phyloP scores from a whole-genome alignment of 1,140 invertebrate species.

The Tetramorium alpestre region DNA sequence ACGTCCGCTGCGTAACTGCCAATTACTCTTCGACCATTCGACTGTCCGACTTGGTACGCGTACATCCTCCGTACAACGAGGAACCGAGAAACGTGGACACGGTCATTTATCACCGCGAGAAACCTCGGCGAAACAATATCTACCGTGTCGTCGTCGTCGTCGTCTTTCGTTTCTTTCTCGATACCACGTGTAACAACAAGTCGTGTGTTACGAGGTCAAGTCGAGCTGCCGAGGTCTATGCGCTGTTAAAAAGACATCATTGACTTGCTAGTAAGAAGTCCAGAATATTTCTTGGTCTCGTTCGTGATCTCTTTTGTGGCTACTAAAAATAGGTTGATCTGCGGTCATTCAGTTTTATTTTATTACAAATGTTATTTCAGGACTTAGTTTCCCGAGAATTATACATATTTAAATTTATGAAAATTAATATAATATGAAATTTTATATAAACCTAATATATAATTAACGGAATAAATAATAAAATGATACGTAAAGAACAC shows the following conservation, averaged over 20 bases:
- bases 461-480: background rate
- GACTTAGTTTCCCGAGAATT: background rate
- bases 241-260: conserved; percentile 22
- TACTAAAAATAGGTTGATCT: background rate
- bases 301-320: background rate
- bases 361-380: background rate
- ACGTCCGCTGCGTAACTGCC: conserved; percentile 46
- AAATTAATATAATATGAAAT: background rate
- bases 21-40: conserved; percentile 55
- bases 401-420: background rate
- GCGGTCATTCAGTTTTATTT: background rate
- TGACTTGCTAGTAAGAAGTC: background rate
- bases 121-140: conserved; percentile 54
- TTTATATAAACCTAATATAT: background rate
- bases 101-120: conserved; percentile 45
- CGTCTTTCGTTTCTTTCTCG: conserved; percentile 46
- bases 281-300: background rate
- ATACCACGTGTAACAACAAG: conserved; percentile 15
- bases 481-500: background rate
- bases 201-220: conserved; percentile 1
- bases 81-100: conserved; percentile 36
- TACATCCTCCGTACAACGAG: conserved; percentile 12
- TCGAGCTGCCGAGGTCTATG: background rate
- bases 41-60: conserved; percentile 36
- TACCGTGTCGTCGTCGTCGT: conserved; percentile 6